These are phyloP conservation scores for Chelidonichthys spinosus DNA, from an alignment of 2,797 vertebrate genomes.

Conservation along the genomic window DNA sequence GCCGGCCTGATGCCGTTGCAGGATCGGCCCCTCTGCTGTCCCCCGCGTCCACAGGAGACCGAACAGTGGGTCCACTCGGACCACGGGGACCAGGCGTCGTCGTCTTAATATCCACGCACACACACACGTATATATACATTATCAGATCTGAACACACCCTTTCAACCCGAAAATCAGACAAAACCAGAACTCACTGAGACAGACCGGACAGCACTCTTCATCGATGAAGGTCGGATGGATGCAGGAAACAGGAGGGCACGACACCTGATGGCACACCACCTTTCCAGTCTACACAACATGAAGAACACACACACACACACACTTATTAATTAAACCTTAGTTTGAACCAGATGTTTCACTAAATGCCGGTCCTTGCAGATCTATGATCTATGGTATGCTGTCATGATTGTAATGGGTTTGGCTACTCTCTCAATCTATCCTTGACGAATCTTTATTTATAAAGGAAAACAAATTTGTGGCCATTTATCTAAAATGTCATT, in stretches of 20 bases:
- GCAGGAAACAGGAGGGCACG: slow-evolving; percentile 91
- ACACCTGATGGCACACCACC: slow-evolving; percentile 92
- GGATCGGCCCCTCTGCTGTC: slow-evolving; percentile 93
- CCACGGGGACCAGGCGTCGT: slow-evolving; percentile 96
- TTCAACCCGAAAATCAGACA: background rate
- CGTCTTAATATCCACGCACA: slow-evolving; percentile 60
- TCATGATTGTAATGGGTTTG: slow-evolving; percentile 46
- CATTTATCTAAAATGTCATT: too few species aligned
- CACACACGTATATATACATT: slow-evolving; percentile 7
- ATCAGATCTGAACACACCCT: slow-evolving; percentile 3
- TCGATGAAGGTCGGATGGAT: slow-evolving; percentile 89
- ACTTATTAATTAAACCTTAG: slow-evolving; percentile 13
- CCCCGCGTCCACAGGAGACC: slow-evolving; percentile 91
- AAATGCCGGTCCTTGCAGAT: slow-evolving; percentile 36
- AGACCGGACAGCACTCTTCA: slow-evolving; percentile 93
- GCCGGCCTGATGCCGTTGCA: slow-evolving; percentile 91
- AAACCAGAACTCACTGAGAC: slow-evolving; percentile 86
- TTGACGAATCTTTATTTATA: slow-evolving; percentile 55
- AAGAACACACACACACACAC: slow-evolving; percentile 19
- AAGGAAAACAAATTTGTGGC: slow-evolving; percentile 51
- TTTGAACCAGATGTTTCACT: slow-evolving; percentile 59
- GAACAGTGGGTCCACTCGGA: slow-evolving; percentile 98
- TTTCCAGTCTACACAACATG: slow-evolving; percentile 86
- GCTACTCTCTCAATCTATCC: slow-evolving; percentile 50
- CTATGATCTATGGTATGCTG: slow-evolving; percentile 45